These are phyloP conservation scores for Heteromormyrus szaboi DNA, from an alignment of 2,797 vertebrate species.

Conservation along the genomic window DNA sequence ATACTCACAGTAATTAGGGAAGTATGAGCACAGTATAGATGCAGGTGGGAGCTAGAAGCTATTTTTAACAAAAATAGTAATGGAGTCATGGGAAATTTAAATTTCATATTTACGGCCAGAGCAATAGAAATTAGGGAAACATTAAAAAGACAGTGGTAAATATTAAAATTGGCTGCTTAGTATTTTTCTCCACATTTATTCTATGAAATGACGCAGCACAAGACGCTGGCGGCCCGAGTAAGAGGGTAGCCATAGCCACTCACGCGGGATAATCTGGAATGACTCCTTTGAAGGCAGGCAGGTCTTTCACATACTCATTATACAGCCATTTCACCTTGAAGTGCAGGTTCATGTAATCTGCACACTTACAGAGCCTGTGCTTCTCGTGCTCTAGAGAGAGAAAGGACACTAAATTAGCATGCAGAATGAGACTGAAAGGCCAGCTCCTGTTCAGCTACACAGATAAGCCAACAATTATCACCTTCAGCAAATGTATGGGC, in stretches of 20 bases:
- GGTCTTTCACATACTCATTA: conserved; percentile 88
- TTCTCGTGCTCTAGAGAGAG: conserved; percentile 82
- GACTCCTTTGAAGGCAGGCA: conserved; percentile 72
- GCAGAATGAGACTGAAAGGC: neutral
- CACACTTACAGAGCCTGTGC: conserved; percentile 85
- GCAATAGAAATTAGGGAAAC: neutral
- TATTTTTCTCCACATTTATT: neutral
- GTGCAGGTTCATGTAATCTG: conserved; percentile 99
- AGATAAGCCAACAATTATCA: neutral
- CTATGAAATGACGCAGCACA: neutral
- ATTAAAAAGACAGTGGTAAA: neutral
- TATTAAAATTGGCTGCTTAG: neutral
- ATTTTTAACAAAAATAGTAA: neutral
- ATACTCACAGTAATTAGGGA: conserved; percentile 5
- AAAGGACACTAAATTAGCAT: neutral
- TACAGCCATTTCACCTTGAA: conserved; percentile 98
- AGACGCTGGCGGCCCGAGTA: neutral
- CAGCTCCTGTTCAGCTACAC: neutral
- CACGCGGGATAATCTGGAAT: conserved; percentile 89
- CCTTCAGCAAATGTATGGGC: neutral
- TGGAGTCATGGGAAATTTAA: neutral
- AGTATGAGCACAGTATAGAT: neutral
- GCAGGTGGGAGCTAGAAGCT: neutral
- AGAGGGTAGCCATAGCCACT: conserved; percentile 50
- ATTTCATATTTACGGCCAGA: neutral